Base-by-base conservation (phyloP, 1,140 invertebrate genomes). In the Pseudomyrmex cubaensis region DNA sequence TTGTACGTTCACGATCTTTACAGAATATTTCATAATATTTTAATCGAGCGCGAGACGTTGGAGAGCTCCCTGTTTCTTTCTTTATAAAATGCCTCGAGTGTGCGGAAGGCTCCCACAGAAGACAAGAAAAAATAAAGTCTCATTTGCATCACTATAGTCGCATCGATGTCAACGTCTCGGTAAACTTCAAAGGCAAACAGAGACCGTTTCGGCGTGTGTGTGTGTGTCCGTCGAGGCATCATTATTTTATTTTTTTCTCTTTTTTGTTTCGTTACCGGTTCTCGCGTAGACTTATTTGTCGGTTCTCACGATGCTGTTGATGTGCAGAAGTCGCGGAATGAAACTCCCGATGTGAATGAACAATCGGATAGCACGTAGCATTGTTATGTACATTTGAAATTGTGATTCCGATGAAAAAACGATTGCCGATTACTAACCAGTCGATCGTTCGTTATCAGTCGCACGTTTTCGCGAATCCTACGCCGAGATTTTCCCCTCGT, bases 131-230 rank as follows among this genome's bases (percentile, higher is more conserved):
- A 35, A 35, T 35, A 35, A 67, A n/a, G 69, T 25, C 82, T 88
- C 87, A 88, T 88, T 88, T 88, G 35, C 87, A 88, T 88, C 48
- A 78, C 86, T 88, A 88, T 85, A 74, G 73, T 63, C 46, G 57
- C 73, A 70, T 64, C 83, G 78, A 88, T 88, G 83, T 88, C 87
- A 83, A 69, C 74, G 62, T 74, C 84, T 88, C 87, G 84, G 74
- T 70, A 88, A 87, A 88, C 87, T 75, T 83, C 73, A 69, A 85
- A 88, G 78, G 76, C 61, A 85, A 87, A 88, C 20, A 88, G 59
- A 56, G 66, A 48, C 77, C 46, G 44, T 88, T 85, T 82, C 82
- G 54, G 44, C 17, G 35, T 35, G 35, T 35, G 25, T 25, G 35
- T 35, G 35, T 44, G 2, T 56, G 52, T 66, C 35, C 35, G 35